Evolutionary conservation across 2,888 invertebrate genomes (phyloP).

Genomic region (Luperina testacea): DNA sequence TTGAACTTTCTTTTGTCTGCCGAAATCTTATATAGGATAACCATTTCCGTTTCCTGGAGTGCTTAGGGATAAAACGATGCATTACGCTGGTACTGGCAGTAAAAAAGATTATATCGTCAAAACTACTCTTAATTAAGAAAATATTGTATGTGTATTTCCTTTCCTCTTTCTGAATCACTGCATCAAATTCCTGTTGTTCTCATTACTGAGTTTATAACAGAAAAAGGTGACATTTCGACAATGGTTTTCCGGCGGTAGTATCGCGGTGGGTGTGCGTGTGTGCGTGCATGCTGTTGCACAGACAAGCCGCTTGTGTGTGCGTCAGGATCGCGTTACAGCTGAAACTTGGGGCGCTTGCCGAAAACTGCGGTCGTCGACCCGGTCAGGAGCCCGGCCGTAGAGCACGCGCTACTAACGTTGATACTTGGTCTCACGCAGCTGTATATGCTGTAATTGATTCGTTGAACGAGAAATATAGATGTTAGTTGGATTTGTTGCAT

Average conservation of each 20-base stretch:
- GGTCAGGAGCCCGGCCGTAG: slow-evolving; percentile 84
- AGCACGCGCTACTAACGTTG: slow-evolving; percentile 72
- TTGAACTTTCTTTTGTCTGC: slow-evolving; percentile 60
- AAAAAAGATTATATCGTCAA: neutral
- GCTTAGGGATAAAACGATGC: neutral
- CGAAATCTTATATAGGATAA: slow-evolving; percentile 14
- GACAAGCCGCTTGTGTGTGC: slow-evolving; percentile 72
- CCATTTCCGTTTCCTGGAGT: slow-evolving; percentile 28
- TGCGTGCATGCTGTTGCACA: slow-evolving; percentile 42
- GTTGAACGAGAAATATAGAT: neutral
- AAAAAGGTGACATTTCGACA: slow-evolving; percentile 71
- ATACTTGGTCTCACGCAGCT: slow-evolving; percentile 74
- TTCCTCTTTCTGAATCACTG: slow-evolving; percentile 14
- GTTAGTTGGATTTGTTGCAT: neutral
- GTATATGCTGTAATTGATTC: neutral
- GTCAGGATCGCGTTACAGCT: slow-evolving; percentile 89
- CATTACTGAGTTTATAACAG: slow-evolving; percentile 66
- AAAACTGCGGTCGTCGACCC: slow-evolving; percentile 89
- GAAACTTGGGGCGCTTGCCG: slow-evolving; percentile 89
- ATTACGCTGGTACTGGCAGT: neutral
- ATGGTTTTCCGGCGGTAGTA: slow-evolving; percentile 72
- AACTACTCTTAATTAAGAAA: neutral
- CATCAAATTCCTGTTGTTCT: slow-evolving; percentile 43
- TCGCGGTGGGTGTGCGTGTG: slow-evolving; percentile 48
- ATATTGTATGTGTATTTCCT: slow-evolving; percentile 17